Evolutionary conservation across 2,888 invertebrate genomes (phyloP), one percentile per base, ranked within the genome.

Genomic region (Rugalucina vietnamica): DNA sequence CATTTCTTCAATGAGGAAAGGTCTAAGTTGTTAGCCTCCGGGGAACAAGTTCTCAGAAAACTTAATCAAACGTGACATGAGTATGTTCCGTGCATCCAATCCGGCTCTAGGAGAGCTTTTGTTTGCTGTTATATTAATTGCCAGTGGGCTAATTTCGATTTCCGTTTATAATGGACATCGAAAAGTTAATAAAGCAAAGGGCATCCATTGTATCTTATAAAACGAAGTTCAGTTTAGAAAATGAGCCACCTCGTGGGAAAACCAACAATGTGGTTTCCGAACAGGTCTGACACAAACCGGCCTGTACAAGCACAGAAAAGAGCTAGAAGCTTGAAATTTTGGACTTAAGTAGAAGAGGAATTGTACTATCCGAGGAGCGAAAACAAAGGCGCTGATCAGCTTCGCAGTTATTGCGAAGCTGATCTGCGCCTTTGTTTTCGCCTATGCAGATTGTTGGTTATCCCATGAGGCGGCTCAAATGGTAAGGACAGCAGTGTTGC

Each of bases 21-120:
- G 65, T 65, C 65, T 65, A 65, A 65, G 34, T 65, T 65, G 65
- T 65, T 65, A 34, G 65, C 65, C 65, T 2, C 34, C 18, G 34
- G 65, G 34, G 65, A 34, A 34, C 21, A 34, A 4, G 34, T 65
- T 65, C 65, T 60, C 8, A 60, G 60, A 60, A 60, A 60, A 60
- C 29, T 24, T 65, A 65, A 65, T 65, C 34, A 65, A 65, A 65
- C 18, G 18, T 3, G 65, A 65, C 65, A 65, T 34, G 34, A 65
- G 34, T 65, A 24, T 65, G 65, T 65, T 65, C 10, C 65, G 34
- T 65, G 65, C 65, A 21, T 65, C 34, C 65, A 10, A 34, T 65
- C n/a, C n/a, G n/a, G n/a, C n/a, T n/a, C n/a, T n/a, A n/a, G 65
- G 34, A 65, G 34, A 18, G 34, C 14, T 65, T 65, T 65, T 32